phyloP scores from a whole-genome alignment of 2,113 vertebrate species.

The Andinoacara biseriatus region DNA sequence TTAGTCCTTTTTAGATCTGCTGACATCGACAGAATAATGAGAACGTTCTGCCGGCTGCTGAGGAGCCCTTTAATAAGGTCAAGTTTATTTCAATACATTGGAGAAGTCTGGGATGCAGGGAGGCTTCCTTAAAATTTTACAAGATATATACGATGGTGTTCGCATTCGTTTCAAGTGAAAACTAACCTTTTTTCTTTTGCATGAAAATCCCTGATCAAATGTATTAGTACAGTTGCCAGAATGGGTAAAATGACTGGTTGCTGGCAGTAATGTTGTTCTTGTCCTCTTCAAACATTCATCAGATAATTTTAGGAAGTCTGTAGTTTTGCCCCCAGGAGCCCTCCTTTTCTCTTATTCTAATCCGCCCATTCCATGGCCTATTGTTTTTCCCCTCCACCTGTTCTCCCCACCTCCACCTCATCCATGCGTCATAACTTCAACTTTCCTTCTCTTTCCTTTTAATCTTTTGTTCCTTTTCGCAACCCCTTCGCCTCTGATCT shows the following conservation, averaged over 20 bases:
- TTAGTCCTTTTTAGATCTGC: conserved; percentile 43
- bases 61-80: conserved; percentile 36
- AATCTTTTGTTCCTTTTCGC: conserved; percentile 33
- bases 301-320: conserved; percentile 11
- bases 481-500: conserved; percentile 16
- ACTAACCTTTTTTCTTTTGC: background rate
- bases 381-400: background rate
- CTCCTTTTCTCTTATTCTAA: background rate
- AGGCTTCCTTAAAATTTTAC: background rate
- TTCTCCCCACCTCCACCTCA: conserved; percentile 15
- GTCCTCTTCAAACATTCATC: background rate
- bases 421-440: background rate
- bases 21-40: conserved; percentile 59
- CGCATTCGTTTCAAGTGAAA: background rate
- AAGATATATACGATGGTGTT: background rate
- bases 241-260: background rate
- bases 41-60: conserved; percentile 36
- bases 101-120: conserved; percentile 4
- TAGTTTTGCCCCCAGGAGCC: background rate
- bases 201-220: background rate
- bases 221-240: background rate
- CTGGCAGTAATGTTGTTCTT: background rate
- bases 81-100: conserved; percentile 29
- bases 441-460: conserved; percentile 22
- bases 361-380: background rate